Evolutionary conservation across 2,888 invertebrate genomes (phyloP).

Genomic region (Drosophila paracracens): DNA sequence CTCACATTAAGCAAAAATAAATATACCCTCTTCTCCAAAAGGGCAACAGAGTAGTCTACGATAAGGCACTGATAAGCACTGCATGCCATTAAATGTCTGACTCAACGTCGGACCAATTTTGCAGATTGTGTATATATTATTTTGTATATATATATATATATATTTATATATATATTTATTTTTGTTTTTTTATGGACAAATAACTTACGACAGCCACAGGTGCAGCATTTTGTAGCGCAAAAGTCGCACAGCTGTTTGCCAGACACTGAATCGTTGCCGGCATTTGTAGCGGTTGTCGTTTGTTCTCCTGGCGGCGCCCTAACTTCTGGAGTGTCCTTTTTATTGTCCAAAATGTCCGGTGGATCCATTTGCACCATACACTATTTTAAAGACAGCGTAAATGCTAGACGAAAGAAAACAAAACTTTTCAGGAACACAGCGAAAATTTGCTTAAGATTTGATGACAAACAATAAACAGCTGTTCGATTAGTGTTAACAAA

Average conservation of each 20-base stretch:
- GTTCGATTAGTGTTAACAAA: slow-evolving; percentile 43
- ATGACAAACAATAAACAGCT: slow-evolving; percentile 32
- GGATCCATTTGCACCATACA: slow-evolving; percentile 13
- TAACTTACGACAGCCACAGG: slow-evolving; percentile 56
- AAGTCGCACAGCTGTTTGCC: slow-evolving; percentile 37
- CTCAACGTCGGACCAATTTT: background rate
- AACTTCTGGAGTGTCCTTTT: background rate
- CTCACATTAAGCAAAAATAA: background rate
- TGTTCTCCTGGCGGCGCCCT: background rate
- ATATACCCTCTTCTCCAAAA: background rate
- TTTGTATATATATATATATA: background rate
- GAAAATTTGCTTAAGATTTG: slow-evolving; percentile 2
- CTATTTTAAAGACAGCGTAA: background rate
- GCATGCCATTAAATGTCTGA: background rate
- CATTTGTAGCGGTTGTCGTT: background rate
- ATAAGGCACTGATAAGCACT: background rate
- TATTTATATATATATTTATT: background rate
- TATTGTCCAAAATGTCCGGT: background rate
- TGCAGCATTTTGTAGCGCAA: slow-evolving; percentile 29
- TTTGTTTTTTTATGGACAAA: background rate
- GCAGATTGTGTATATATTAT: background rate
- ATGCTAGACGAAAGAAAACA: background rate
- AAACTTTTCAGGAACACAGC: background rate
- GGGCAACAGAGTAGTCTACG: background rate
- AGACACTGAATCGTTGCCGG: slow-evolving; percentile 8